phyloP scores from a whole-genome alignment of 2,888 invertebrate genomes.

The Eudiplozoon nipponicum region DNA sequence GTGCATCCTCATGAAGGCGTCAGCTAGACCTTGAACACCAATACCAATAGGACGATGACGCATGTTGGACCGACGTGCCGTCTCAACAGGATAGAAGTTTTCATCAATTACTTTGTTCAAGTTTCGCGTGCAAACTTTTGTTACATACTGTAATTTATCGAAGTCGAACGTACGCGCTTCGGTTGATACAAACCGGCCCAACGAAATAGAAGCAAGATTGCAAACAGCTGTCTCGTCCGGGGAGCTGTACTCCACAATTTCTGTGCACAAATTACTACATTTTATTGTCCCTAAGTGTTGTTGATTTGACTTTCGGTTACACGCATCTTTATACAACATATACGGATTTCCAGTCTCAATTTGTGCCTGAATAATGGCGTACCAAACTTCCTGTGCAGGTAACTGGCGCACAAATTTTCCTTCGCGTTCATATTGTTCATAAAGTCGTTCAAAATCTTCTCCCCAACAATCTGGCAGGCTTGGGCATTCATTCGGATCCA shows the following conservation, averaged over 20 bases:
- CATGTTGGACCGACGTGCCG: conserved; percentile 46
- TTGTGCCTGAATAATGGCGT: conserved; percentile 44
- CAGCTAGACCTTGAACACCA: conserved; percentile 82
- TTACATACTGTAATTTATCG: conserved; percentile 46
- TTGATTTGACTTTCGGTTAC: conserved; percentile 82
- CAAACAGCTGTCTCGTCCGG: conserved; percentile 66
- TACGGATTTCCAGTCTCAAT: conserved; percentile 39
- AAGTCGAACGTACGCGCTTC: conserved; percentile 52
- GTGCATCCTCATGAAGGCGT: conserved; percentile 58
- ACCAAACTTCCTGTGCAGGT: conserved; percentile 56
- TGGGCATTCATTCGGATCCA: conserved; percentile 76
- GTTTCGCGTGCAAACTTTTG: conserved; percentile 56
- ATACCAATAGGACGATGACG: conserved; percentile 42
- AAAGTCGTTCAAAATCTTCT: conserved; percentile 58
- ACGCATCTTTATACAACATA: conserved; percentile 49
- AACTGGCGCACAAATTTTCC: conserved; percentile 28
- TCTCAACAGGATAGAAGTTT: conserved; percentile 67
- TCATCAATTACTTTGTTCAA: conserved; percentile 81
- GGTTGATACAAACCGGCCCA: conserved; percentile 54
- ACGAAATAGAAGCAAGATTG: conserved; percentile 74
- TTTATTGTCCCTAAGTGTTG: conserved; percentile 89
- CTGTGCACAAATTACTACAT: conserved; percentile 83
- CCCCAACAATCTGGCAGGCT: conserved; percentile 71
- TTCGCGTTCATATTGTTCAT: conserved; percentile 45
- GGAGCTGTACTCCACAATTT: conserved; percentile 71